phyloP scores from a whole-genome alignment of 2,797 vertebrate species.

The Kryptopterus vitreolus region DNA sequence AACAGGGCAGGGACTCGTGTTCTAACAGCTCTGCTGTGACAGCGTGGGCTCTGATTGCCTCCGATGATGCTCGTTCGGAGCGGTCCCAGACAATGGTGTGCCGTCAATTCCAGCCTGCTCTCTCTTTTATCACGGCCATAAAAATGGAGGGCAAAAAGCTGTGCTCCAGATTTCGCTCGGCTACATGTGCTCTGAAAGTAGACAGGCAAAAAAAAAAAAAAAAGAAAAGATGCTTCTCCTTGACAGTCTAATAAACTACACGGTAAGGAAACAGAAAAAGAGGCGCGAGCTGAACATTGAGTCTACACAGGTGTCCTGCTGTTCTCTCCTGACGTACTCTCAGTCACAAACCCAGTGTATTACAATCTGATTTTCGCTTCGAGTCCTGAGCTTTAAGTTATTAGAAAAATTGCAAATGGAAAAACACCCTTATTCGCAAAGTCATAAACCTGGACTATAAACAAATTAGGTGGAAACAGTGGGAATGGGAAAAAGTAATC shows the following conservation, averaged over 20 bases:
- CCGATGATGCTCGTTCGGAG: constrained; percentile 33
- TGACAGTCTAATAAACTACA: constrained; percentile 56
- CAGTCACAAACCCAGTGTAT: neutral
- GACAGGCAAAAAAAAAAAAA: constrained; percentile 52
- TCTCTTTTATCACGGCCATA: constrained; percentile 53
- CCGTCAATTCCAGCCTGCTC: constrained; percentile 29
- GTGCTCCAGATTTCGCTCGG: constrained; percentile 46
- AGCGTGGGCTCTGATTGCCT: constrained; percentile 30
- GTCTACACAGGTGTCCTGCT: constrained; percentile 45
- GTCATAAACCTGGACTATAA: neutral
- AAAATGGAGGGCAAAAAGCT: constrained; percentile 49
- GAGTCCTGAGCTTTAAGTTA: neutral
- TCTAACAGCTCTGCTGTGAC: constrained; percentile 32
- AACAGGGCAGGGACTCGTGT: constrained; percentile 24
- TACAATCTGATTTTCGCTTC: neutral
- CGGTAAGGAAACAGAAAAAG: constrained; percentile 37
- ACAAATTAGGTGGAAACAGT: neutral
- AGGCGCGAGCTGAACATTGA: constrained; percentile 44
- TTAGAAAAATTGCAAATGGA: neutral
- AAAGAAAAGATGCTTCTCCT: constrained; percentile 38
- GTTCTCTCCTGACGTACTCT: constrained; percentile 30
- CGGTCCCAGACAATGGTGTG: constrained; percentile 34
- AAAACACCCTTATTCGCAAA: neutral
- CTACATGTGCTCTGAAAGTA: constrained; percentile 48
- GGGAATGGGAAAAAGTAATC: neutral